Percentiles rank a stretch among this genome's conserved stretches.
These are phyloP conservation scores for Rhaphigaster nebulosa DNA, from an alignment of 2,888 invertebrate species.

Conservation along the genomic window DNA sequence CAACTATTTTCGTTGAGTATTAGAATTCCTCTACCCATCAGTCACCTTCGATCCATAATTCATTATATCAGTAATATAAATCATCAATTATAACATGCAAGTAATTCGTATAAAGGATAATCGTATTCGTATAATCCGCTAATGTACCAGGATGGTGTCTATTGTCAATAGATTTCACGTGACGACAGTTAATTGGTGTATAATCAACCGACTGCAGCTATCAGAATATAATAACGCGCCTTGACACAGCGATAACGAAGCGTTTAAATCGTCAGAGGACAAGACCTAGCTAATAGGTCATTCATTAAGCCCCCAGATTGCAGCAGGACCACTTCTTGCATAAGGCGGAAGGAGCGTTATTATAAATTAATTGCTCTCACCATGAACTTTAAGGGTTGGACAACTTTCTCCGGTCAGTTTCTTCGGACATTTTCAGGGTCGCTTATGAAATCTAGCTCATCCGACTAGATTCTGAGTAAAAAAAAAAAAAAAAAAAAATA, in stretches of 20 bases:
- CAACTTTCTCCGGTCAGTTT: slow-evolving; percentile 4
- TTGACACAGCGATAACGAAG: slow-evolving; percentile 20
- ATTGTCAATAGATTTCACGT: neutral
- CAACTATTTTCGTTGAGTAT: neutral
- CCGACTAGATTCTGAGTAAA: neutral
- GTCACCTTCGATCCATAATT: neutral
- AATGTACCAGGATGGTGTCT: neutral
- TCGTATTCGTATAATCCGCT: neutral
- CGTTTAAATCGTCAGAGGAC: neutral
- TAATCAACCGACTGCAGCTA: neutral
- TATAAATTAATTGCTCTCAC: slow-evolving; percentile 27
- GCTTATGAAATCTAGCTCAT: neutral
- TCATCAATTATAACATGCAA: too few species aligned
- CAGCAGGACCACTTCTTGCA: neutral
- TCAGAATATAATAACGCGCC: slow-evolving; percentile 3
- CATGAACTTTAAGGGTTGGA: neutral
- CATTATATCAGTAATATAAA: too few species aligned
- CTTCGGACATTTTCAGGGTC: neutral
- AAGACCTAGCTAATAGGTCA: neutral
- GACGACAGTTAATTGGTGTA: neutral
- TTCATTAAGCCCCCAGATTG: neutral
- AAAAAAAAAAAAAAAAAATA: too few species aligned
- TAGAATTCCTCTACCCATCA: neutral
- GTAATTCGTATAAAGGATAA: neutral
- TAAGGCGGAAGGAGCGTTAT: neutral